Conservation (phyloP, 1,140 invertebrate genomes). For the Amyelois transitella region DNA sequence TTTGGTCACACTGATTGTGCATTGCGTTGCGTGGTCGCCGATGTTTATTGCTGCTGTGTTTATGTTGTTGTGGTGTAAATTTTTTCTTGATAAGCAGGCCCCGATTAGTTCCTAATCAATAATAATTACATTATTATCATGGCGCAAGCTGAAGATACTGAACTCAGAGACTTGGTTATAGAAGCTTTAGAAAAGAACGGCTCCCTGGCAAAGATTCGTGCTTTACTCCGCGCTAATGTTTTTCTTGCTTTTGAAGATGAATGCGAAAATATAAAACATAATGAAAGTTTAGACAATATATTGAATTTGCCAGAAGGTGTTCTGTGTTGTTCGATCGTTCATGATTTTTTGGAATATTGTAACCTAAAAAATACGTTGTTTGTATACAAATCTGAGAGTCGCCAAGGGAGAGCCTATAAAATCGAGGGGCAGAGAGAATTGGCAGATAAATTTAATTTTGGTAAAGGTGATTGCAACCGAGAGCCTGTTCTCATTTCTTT, state of each 20-base stretch:
- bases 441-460: conserved; percentile 44
- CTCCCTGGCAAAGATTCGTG: conserved; percentile 69
- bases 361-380: conserved; percentile 70
- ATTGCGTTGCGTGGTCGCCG: too few relatives aligned
- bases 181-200: conserved; percentile 72
- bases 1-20: too few relatives aligned
- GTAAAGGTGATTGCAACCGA: conserved; percentile 32
- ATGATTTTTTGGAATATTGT: conserved; percentile 71
- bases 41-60: too few relatives aligned
- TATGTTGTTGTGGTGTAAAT: too few relatives aligned
- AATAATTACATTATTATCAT: conserved; percentile 36
- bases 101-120: too few relatives aligned
- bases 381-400: conserved; percentile 69
- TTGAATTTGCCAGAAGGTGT: conserved; percentile 62
- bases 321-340: conserved; percentile 56
- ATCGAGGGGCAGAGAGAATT: conserved; percentile 49
- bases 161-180: conserved; percentile 68
- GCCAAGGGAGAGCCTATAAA: conserved; percentile 60
- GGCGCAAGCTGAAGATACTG: conserved; percentile 70
- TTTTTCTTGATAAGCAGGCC: too few relatives aligned
- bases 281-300: conserved; percentile 56
- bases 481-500: conserved; percentile 54
- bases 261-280: conserved; percentile 59
- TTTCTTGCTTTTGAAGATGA: conserved; percentile 71
- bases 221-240: conserved; percentile 66